Evolutionary conservation across 2,888 invertebrate genomes (phyloP), one percentile per base, ranked within the genome.

Genomic region (Pollenia labialis): DNA sequence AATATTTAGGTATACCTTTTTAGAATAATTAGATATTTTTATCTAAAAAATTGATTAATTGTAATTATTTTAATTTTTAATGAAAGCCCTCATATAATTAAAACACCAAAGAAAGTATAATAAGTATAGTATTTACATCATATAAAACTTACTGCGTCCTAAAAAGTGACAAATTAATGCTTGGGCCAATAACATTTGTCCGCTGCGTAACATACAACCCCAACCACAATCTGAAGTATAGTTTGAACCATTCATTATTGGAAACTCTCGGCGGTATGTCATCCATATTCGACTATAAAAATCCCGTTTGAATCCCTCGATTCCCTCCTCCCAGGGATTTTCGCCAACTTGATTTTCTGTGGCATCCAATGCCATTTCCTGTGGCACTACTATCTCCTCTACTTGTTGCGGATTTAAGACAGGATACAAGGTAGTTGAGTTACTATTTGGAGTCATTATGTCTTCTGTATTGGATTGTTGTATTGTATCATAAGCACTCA

Each of bases 161-260:
- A 98, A 94, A 92, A 97, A 97, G 92, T 98, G 97, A 89, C 95
- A 95, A 58, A 97, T 94, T 81, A 98, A 94, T 12, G 97, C 98
- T 93, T 98, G 98, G 0, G 97, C 98, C 85, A 98, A 93, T 93
- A 98, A 94, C 98, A 98, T 98, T 94, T 98, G 98, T 10, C 98
- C 98, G 93, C 97, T 97, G 69, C 98, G 95, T 40, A 95, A 90
- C 95, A 95, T 95, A 91, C 98, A 98, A 0, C 98, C 98, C 98
- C 98, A 98, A 4, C 98, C 98, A 93, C 98, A 98, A 92, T 98
- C 98, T 4, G 97, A 96, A 1, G 97, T 98, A 89, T 96, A 96
- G 86, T 92, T 95, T 1, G 97, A 97, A 23, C 97, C 97, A 91
- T 96, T 95, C 93, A 98, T 95, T 10, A 95, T 95, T 8, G 97